Base-by-base conservation (phyloP, 2,888 invertebrate genomes). In the Lycaena phlaeas region DNA sequence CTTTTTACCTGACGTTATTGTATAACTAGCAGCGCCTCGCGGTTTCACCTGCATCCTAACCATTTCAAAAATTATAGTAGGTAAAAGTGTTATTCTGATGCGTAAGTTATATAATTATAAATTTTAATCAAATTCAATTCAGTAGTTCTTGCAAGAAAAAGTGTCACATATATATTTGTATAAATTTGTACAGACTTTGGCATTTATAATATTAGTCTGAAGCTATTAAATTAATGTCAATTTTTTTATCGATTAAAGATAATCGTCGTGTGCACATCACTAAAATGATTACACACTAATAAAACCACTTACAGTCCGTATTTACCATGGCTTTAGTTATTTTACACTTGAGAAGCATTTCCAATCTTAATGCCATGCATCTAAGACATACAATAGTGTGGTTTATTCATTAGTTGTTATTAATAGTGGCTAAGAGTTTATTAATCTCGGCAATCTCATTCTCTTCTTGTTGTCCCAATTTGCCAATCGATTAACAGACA, bases 201-300 rank as follows among this genome's bases (percentile, higher is more conserved):
- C n/a, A n/a, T n/a, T n/a, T n/a, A n/a, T n/a, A n/a, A n/a, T n/a
- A n/a, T n/a, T n/a, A n/a, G n/a, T n/a, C n/a, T n/a, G n/a, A n/a
- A n/a, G n/a, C n/a, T n/a, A n/a, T n/a, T n/a, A n/a, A n/a, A n/a
- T n/a, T n/a, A n/a, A n/a, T n/a, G n/a, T n/a, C n/a, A n/a, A n/a
- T n/a, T n/a, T n/a, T n/a, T 14, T 29, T 29, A 26, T 36, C 39
- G 40, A 44, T 26, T 12, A 37, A 10, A 27, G 25, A 25, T 27
- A 27, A 48, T 42, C 34, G 43, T 45, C 38, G 29, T 11, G 9
- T 4, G 11, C 17, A 27, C 69, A 56, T 49, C 66, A 56, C 68
- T 69, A 64, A 7, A 46, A 37, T 45, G 56, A 65, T 70, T 68
- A 64, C 60, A 40, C 46, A 51, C 54, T 57, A 51, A 49, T 64